Conservation (phyloP, 2,113 vertebrate genomes). For the Prunella fulvescens region DNA sequence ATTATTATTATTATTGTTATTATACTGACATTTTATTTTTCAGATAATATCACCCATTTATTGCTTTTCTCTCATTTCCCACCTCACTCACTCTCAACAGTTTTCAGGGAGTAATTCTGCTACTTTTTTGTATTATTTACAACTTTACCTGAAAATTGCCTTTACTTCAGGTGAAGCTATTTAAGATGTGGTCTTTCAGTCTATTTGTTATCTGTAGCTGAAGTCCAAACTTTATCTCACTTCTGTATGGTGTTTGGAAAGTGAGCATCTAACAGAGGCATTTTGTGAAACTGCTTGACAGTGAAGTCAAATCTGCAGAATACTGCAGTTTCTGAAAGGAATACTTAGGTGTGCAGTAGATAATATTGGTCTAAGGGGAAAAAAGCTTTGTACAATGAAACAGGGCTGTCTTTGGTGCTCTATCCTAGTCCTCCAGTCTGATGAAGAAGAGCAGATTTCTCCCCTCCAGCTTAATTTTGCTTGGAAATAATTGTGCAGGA, state of each 20-base stretch:
- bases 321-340: neutral
- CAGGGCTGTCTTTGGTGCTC: neutral
- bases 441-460: neutral
- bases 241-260: neutral
- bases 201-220: neutral
- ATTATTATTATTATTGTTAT: neutral
- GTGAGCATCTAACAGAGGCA: neutral
- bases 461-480: neutral
- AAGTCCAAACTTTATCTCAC: neutral
- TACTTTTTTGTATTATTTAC: neutral
- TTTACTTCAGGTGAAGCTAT: neutral
- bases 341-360: neutral
- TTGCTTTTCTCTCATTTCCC: neutral
- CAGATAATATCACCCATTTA: neutral
- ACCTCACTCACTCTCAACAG: neutral
- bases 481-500: neutral
- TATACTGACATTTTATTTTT: conserved; percentile 41
- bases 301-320: neutral
- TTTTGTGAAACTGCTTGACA: neutral
- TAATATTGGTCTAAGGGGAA: neutral
- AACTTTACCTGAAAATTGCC: neutral
- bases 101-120: neutral
- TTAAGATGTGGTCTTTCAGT: neutral
- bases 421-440: neutral
- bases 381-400: neutral